Conservation (phyloP, 2,113 vertebrate genomes). For the Danionella cerebrum region DNA sequence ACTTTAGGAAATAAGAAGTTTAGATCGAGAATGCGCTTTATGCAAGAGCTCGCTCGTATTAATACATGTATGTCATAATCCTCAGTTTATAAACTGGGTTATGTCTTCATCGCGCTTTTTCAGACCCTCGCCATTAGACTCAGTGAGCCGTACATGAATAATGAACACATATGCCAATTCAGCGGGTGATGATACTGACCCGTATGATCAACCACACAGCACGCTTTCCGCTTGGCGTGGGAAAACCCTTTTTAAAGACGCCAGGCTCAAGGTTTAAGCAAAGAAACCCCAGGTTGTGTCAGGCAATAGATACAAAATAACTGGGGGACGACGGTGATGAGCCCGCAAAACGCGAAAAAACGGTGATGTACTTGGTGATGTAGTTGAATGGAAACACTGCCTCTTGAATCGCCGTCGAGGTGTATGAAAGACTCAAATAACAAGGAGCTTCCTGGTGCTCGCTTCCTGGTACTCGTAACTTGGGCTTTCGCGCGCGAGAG, state of each 20-base stretch:
- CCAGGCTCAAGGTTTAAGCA: too few relatives aligned
- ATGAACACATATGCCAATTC: neutral
- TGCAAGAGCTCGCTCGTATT: slow-evolving; percentile 16
- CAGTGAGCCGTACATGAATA: slow-evolving; percentile 21
- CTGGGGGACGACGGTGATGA: too few relatives aligned
- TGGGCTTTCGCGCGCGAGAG: neutral
- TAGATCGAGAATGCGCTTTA: neutral
- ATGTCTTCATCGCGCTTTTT: slow-evolving; percentile 31
- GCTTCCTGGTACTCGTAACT: neutral
- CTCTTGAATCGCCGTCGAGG: neutral
- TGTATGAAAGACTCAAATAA: neutral
- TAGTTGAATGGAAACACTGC: neutral
- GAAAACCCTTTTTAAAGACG: slow-evolving; percentile 1
- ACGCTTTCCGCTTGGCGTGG: neutral
- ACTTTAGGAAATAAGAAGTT: too few relatives aligned
- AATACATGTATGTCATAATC: slow-evolving; percentile 36
- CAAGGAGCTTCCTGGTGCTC: too few relatives aligned
- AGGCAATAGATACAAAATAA: too few relatives aligned
- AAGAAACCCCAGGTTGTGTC: too few relatives aligned
- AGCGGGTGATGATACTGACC: neutral
- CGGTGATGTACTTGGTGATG: too few relatives aligned
- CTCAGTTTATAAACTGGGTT: slow-evolving; percentile 44
- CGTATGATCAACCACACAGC: neutral
- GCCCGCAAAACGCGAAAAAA: too few relatives aligned
- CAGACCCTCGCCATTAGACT: slow-evolving; percentile 21